Percentiles rank a stretch among this genome's conserved stretches.
These are phyloP conservation scores for Melikaiella ostensackeni DNA, from an alignment of 2,888 invertebrate genomes.

Conservation along the genomic window DNA sequence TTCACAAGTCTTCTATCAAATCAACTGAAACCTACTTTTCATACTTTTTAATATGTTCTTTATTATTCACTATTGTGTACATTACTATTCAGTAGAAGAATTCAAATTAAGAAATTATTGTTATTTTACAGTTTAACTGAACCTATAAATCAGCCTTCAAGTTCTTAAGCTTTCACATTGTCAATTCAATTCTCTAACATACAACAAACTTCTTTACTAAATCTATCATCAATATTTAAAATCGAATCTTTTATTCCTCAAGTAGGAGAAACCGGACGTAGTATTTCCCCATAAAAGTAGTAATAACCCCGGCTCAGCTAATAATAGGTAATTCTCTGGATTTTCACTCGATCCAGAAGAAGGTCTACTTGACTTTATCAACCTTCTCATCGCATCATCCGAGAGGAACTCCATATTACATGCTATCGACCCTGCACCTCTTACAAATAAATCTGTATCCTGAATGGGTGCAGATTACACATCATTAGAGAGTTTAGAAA, in stretches of 20 bases:
- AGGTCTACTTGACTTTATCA: slow-evolving; percentile 30
- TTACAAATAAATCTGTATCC: slow-evolving; percentile 21
- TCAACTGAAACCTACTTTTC: background rate
- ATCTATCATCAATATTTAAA: background rate
- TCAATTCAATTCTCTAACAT: background rate
- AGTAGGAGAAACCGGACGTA: background rate
- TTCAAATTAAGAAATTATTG: background rate
- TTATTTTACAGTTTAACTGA: background rate
- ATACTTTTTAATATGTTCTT: background rate
- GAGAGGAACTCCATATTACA: slow-evolving; percentile 11
- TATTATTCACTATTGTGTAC: background rate
- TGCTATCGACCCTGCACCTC: slow-evolving; percentile 8
- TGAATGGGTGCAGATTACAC: slow-evolving; percentile 33
- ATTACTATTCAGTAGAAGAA: background rate
- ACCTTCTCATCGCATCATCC: slow-evolving; percentile 19
- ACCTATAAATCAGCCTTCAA: background rate
- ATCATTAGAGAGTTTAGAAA: slow-evolving; percentile 37
- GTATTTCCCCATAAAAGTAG: slow-evolving; percentile 10
- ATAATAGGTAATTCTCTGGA: slow-evolving; percentile 1
- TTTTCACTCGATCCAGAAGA: slow-evolving; percentile 20
- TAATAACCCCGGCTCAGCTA: background rate
- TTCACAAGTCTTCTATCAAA: background rate
- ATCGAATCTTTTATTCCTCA: background rate
- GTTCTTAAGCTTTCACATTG: background rate
- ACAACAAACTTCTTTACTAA: background rate